Conservation (phyloP, 2,797 vertebrate genomes). For the Cephalopachus bancanus region DNA sequence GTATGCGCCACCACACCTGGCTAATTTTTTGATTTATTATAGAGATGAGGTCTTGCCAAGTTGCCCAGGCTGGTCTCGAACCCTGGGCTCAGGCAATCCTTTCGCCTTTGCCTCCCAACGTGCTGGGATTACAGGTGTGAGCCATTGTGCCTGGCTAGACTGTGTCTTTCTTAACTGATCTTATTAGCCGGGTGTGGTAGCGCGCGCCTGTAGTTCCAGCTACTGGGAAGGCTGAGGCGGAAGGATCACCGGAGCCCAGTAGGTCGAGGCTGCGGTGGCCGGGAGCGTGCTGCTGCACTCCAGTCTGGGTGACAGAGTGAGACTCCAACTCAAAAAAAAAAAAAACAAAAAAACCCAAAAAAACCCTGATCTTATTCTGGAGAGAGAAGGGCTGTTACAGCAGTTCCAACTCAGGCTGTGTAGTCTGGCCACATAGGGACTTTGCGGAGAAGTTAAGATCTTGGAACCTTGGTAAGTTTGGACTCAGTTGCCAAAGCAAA, state of each 20-base stretch:
- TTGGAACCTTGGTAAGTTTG: slow-evolving; percentile 33
- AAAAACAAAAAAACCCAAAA: too few relatives aligned
- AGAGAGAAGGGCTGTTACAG: slow-evolving; percentile 17
- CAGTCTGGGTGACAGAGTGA: too few relatives aligned
- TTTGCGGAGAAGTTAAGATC: slow-evolving; percentile 45
- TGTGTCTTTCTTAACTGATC: too few relatives aligned
- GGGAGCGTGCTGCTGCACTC: too few relatives aligned
- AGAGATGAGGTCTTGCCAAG: not conserved
- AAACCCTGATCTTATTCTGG: not conserved
- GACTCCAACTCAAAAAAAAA: too few relatives aligned
- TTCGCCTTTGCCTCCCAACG: not conserved
- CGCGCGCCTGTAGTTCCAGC: too few relatives aligned
- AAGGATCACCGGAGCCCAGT: too few relatives aligned
- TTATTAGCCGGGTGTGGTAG: too few relatives aligned
- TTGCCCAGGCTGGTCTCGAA: not conserved
- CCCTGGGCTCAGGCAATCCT: not conserved
- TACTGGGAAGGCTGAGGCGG: too few relatives aligned
- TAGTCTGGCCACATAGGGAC: not conserved
- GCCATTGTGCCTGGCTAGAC: too few relatives aligned
- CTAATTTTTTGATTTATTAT: not conserved
- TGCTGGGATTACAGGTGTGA: too few relatives aligned
- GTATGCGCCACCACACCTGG: not conserved
- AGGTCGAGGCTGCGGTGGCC: too few relatives aligned
- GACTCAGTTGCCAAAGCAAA: slow-evolving; percentile 1
- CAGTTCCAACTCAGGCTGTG: not conserved